A percentile compares a stretch with the other conserved stretches of the same genome.
Conservation (phyloP, 2,797 vertebrate genomes). For the Varecia variegata region DNA sequence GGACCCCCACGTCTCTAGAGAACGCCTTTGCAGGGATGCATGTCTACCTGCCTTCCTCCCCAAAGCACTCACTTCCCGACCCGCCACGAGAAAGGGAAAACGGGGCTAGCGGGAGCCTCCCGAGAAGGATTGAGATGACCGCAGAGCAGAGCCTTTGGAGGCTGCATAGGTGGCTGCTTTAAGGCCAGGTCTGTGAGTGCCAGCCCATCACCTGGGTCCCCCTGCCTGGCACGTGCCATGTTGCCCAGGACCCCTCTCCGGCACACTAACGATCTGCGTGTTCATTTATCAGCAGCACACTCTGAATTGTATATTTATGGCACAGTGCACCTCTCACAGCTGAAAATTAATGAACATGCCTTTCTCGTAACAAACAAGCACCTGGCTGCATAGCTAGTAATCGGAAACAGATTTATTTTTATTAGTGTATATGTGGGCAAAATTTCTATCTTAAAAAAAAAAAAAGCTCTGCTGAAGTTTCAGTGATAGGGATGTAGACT, state of each 20-base stretch:
- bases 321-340: conserved; percentile 98
- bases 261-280: conserved; percentile 99
- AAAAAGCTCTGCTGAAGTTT: conserved; percentile 81
- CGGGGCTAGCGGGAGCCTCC: not conserved
- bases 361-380: conserved; percentile 99
- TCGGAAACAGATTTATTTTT: conserved; percentile 99
- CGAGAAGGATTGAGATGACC: conserved; percentile 4
- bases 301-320: conserved; percentile 99
- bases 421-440: conserved; percentile 96
- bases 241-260: conserved; percentile 92
- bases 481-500: conserved; percentile 74
- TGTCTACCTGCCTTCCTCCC: not conserved
- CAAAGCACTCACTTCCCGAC: not conserved
- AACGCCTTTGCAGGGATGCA: not conserved
- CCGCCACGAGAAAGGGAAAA: not conserved
- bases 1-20: not conserved
- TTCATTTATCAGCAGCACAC: conserved; percentile 99
- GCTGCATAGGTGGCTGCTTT: conserved; percentile 80
- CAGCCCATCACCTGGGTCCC: conserved; percentile 89
- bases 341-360: conserved; percentile 99
- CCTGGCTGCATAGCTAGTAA: conserved; percentile 99
- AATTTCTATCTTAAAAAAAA: conserved; percentile 84
- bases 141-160: not conserved
- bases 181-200: conserved; percentile 85
- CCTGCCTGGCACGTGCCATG: conserved; percentile 91